Base-by-base conservation (phyloP, 92 coral and sea anemone genomes). In the Palythoa caribaeorum region DNA sequence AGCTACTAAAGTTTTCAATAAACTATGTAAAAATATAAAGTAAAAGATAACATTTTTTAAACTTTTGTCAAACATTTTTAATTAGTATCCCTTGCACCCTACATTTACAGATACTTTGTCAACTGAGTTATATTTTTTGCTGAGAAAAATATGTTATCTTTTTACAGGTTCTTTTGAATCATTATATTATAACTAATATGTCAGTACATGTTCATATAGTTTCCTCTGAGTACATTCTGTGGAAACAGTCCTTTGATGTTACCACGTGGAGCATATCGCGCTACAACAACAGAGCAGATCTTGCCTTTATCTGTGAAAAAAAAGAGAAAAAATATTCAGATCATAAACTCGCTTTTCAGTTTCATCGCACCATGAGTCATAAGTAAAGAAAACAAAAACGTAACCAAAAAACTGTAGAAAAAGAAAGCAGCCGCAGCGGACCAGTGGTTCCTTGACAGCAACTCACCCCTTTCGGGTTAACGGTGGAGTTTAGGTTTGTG, bases 171-270 rank as follows among this genome's bases (percentile, higher is more conserved):
- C 6, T 4, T 44, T 4, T 44, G 50, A 44, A 44, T 44, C 50
- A 44, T 44, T 44, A 44, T 44, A 44, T 3, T 44, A 44, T 5
- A 44, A 44, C 50, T 44, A 44, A 44, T 44, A 8, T 44, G 50
- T 44, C 50, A 44, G 50, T 44, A 44, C 17, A 77, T 53, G 20
- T 77, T 21, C 3, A n/a, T 14, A 76, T 65, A 81, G 86, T 20
- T 66, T 48, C 86, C 86, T 28, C 47, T 81, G 7, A 81, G 1
- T 2, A 81, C 86, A 48, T 81, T 81, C 44, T 44, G 57, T 19
- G 86, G 86, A 20, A 81, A 81, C 73, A 38, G 54, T 47, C 86
- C 86, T 48, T 81, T 81, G 75, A 40, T 47, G 62, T 81, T 81
- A 65, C 86, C 86, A 4, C 86, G 76, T 15, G 86, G 86, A 21